Base-by-base conservation (phyloP, 2,797 vertebrate species). In the Mormyrops boulengeri region DNA sequence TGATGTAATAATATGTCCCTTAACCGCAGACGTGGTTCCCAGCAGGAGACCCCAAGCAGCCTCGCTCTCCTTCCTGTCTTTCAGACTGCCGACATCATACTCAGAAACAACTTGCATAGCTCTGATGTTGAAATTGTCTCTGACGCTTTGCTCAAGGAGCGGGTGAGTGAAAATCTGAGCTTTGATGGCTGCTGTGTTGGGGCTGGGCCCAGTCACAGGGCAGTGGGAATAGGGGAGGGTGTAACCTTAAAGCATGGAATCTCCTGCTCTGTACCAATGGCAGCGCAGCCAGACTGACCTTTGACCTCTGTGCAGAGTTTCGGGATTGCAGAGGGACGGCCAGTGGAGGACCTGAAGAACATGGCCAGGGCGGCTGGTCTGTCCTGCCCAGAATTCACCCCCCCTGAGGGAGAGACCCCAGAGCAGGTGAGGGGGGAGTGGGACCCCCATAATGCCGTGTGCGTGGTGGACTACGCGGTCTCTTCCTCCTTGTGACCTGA, bases 321-420 rank as follows among this genome's bases (percentile, higher is more conserved):
- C 0, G 98, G 98, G 1, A 84, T 97, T 3, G 97, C 96, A 1
- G 98, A 99, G 94, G 98, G 98, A 44, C 96, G 92, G 44, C 96
- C 96, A 0, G 95, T 98, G 90, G 94, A 96, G 30, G 95, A 97
- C 47, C 92, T 99, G 47, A 98, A 97, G 93, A 96, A 96, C 77
- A 97, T 99, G 98, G 98, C 98, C 77, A 98, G 97, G 19, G 96
- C 96, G 30, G 96, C 96, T 0, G 97, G 97, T 12, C 94, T 97
- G 90, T 96, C 98, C 0, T 97, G 96, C 88, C 96, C 96, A 3
- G 94, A 95, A 19, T 99, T 96, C 92, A 99, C 98, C 0, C 98
- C 98, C 0, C 96, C 97, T 0, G 97, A 97, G 91, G 98, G 98
- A 92, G 98, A 99, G 94, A 99, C 98, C 0, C 89, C 97, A 38